A percentile compares a stretch with the other conserved stretches of the same genome.
These are phyloP conservation scores for Catharus minimus DNA, from an alignment of 2,113 vertebrate genomes.

Conservation along the genomic window DNA sequence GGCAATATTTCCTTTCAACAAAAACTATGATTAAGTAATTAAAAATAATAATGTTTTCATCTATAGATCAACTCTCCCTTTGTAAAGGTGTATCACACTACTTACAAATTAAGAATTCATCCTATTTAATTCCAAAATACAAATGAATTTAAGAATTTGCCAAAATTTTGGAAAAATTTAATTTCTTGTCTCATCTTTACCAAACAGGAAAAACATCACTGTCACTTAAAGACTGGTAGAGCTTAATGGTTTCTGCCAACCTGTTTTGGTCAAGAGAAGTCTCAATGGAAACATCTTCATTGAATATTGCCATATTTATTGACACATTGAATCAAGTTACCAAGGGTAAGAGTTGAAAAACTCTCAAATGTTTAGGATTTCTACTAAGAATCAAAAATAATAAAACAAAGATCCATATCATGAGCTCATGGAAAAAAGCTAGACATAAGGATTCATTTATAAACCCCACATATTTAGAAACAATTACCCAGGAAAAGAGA, in stretches of 20 bases:
- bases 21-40: background rate
- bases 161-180: background rate
- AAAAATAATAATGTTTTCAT: background rate
- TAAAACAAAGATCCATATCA: conserved; percentile 3
- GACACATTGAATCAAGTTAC: background rate
- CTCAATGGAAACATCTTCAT: background rate
- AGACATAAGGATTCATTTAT: conserved; percentile 36
- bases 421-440: conserved; percentile 14
- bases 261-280: background rate
- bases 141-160: background rate
- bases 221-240: background rate
- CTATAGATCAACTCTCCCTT: background rate
- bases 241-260: background rate
- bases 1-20: background rate
- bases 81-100: background rate
- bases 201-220: background rate
- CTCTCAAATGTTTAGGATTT: background rate
- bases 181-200: background rate
- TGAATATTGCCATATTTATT: too few species aligned
- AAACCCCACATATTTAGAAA: conserved; percentile 23
- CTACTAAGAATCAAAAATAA: conserved; percentile 10
- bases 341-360: background rate
- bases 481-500: conserved; percentile 39
- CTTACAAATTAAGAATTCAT: background rate
- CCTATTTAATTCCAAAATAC: background rate